Conservation (phyloP, 2,113 vertebrate species). For the Anoplopoma fimbria region DNA sequence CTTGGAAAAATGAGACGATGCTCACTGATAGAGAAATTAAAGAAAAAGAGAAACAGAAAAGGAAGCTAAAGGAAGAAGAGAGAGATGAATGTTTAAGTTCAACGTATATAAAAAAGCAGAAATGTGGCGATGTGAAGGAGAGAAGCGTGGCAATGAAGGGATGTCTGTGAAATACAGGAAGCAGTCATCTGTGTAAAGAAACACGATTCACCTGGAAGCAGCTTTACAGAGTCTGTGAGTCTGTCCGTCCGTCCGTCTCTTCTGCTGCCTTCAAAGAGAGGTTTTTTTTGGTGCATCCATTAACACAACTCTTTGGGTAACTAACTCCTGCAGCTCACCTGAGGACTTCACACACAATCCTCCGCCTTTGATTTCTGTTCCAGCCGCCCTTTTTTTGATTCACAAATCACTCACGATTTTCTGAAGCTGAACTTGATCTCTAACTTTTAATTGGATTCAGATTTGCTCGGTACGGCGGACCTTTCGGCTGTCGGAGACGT, state of each 20-base stretch:
- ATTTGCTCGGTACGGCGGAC: not conserved
- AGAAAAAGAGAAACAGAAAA: no score
- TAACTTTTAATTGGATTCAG: constrained; percentile 65
- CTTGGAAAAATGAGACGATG: not conserved
- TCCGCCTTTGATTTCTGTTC: constrained; percentile 56
- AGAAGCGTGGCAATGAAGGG: constrained; percentile 7
- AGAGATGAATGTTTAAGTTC: no score
- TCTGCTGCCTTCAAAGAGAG: not conserved
- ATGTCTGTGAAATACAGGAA: constrained; percentile 2
- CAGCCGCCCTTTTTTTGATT: constrained; percentile 41
- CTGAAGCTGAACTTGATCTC: constrained; percentile 30
- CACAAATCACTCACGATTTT: constrained; percentile 23
- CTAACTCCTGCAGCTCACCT: constrained; percentile 46
- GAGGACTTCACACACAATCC: constrained; percentile 47
- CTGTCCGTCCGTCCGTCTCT: constrained; percentile 8
- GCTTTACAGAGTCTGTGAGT: not conserved
- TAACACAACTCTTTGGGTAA: not conserved
- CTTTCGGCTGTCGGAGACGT: constrained; percentile 39
- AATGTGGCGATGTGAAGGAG: not conserved
- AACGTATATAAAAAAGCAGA: not conserved
- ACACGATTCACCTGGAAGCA: not conserved
- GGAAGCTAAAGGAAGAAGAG: no score
- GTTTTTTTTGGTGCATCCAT: not conserved
- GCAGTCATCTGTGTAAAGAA: not conserved
- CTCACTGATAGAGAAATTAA: not conserved